phyloP scores from a whole-genome alignment of 2,888 invertebrate genomes.

The Chrysina gloriosa region DNA sequence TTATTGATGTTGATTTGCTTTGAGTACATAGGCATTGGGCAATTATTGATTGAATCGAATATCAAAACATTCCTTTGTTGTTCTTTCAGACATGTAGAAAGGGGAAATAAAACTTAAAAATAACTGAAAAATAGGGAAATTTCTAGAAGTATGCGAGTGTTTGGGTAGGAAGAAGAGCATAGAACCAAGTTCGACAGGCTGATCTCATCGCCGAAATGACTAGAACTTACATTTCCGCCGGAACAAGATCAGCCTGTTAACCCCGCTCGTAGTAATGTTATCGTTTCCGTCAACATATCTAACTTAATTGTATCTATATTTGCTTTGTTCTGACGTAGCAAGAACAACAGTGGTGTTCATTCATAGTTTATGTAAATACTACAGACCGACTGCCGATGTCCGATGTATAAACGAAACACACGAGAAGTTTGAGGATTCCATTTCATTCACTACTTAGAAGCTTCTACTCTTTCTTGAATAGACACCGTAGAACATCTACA shows the following conservation, averaged over 20 bases:
- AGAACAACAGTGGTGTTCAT: conserved; percentile 25
- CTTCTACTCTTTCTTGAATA: too few relatives aligned
- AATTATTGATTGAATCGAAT: too few relatives aligned
- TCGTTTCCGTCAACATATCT: conserved; percentile 29
- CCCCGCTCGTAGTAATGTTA: conserved; percentile 44
- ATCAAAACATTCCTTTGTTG: too few relatives aligned
- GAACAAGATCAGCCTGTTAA: conserved; percentile 66
- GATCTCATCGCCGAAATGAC: conserved; percentile 67
- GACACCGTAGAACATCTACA: too few relatives aligned
- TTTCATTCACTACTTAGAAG: too few relatives aligned
- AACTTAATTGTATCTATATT: conserved; percentile 41
- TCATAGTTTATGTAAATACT: conserved; percentile 9
- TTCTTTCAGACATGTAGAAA: too few relatives aligned
- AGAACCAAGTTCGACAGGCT: conserved; percentile 63
- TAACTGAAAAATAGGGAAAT: neutral
- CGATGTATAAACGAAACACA: too few relatives aligned
- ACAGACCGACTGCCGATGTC: neutral
- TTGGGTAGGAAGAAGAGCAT: conserved; percentile 38
- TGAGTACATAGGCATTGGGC: too few relatives aligned
- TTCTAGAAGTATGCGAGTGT: neutral
- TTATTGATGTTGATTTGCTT: too few relatives aligned
- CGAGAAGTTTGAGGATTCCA: too few relatives aligned
- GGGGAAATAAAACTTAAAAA: neutral
- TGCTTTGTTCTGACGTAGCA: conserved; percentile 13
- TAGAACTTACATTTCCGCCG: conserved; percentile 64